Evolutionary conservation across 2,113 vertebrate species (phyloP).

Genomic region (Cnemophilus loriae): DNA sequence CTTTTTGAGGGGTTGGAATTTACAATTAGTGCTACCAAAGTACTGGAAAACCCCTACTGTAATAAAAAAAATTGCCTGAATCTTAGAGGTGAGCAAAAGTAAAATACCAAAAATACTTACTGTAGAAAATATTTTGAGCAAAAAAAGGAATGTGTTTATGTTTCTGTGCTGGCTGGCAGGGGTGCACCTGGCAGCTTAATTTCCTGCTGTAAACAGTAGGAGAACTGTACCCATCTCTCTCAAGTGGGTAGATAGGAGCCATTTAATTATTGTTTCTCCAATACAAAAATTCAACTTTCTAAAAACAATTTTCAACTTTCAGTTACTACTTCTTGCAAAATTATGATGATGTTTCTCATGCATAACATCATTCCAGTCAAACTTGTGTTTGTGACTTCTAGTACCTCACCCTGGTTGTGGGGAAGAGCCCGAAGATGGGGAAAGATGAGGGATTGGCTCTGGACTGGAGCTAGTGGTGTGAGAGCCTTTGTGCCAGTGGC

Average conservation of each 20-base stretch:
- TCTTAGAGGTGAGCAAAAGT: not conserved
- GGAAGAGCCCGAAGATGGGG: not conserved
- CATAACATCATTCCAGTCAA: not conserved
- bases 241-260: not conserved
- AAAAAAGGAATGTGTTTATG: not conserved
- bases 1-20: not conserved
- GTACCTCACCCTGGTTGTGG: not conserved
- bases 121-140: not conserved
- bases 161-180: not conserved
- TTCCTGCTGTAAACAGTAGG: not conserved
- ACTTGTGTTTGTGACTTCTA: not conserved
- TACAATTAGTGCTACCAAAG: not conserved
- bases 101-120: not conserved
- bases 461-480: too few species aligned
- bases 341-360: not conserved
- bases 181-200: not conserved
- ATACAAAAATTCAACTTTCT: not conserved
- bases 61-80: not conserved
- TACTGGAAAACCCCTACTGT: not conserved
- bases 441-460: not conserved
- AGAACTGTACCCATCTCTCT: not conserved
- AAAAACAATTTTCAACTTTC: not conserved
- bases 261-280: not conserved
- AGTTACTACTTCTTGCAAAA: not conserved
- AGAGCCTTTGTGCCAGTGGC: not conserved